These are phyloP conservation scores for Macroramphosus scolopax DNA, from an alignment of 2,797 vertebrate genomes.

Conservation along the genomic window DNA sequence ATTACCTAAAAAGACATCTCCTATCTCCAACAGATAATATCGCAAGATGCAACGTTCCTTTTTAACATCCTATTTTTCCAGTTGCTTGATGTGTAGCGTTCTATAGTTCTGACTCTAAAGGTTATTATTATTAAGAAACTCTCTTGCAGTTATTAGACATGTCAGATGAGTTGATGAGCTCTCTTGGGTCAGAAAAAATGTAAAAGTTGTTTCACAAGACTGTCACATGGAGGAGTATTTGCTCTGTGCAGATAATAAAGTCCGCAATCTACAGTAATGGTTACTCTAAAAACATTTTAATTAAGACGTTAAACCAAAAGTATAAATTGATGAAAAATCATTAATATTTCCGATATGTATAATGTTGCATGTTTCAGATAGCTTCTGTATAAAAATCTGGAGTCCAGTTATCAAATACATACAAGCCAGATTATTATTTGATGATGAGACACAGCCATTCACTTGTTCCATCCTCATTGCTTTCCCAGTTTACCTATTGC, in stretches of 20 bases:
- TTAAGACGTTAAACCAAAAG: neutral
- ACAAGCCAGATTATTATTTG: neutral
- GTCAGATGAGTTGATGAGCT: neutral
- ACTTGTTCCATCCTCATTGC: neutral
- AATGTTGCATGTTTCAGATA: too few species aligned
- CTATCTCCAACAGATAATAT: neutral
- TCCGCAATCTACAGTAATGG: neutral
- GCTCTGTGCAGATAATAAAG: neutral
- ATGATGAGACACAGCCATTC: too few species aligned
- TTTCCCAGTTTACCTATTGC: constrained; percentile 6
- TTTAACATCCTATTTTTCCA: too few species aligned
- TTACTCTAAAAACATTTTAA: too few species aligned
- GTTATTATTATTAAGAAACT: too few species aligned
- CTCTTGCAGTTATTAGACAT: neutral
- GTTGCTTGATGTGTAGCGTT: too few species aligned
- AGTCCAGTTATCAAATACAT: neutral
- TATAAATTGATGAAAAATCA: too few species aligned
- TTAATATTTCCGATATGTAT: too few species aligned
- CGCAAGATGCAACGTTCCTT: too few species aligned
- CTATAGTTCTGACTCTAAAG: too few species aligned
- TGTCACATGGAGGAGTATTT: neutral
- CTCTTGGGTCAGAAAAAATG: neutral
- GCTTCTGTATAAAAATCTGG: neutral
- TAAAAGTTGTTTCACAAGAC: neutral
- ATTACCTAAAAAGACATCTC: neutral